Evolutionary conservation across 2,888 invertebrate genomes (phyloP), one percentile per base, ranked within the genome.

Genomic region (Atherix ibis): DNA sequence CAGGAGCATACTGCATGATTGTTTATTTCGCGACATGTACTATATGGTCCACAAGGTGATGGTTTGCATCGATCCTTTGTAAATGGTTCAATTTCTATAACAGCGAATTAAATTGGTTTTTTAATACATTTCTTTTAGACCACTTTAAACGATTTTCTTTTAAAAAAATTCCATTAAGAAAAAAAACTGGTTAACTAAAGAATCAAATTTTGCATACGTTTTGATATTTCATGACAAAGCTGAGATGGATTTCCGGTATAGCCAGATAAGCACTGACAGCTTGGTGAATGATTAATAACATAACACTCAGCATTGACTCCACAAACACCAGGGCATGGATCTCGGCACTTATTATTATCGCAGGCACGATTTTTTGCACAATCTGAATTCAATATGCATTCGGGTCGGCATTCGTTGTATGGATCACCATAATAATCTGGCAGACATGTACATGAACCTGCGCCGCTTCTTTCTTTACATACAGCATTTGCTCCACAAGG

Each of bases 401-500:
- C 85, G 4, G 85, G 85, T 44, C 81, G 68, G 54, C 87, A 88
- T 38, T 82, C 80, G 2, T 76, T 73, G 51, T 85, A 84, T 2
- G 89, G 88, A 62, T 89, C 85, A 24, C 89, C 89, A 45, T 75
- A 77, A 56, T 84, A 87, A 52, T 81, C 82, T 9, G 78, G 71
- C 36, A 79, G 58, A 52, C 89, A 89, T 10, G 73, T 69, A 52
- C 89, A 89, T 13, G 85, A 78, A 32, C 84, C 87, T 13, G 81
- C 84, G 19, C 77, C 78, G 54, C 80, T 79, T 45, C 76, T 70
- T 58, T 82, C 84, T 51, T 76, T 81, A 51, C 89, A 91, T 37
- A 80, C 50, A 9, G 89, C 75, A 56, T 88, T 88, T 9, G 80
- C 75, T 18, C 88, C 88, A 52, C 88, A 88, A 3, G 87, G 87